Percentiles rank a stretch among this genome's conserved stretches.
Conservation (phyloP, 2,888 invertebrate species). For the Agrotis puta region DNA sequence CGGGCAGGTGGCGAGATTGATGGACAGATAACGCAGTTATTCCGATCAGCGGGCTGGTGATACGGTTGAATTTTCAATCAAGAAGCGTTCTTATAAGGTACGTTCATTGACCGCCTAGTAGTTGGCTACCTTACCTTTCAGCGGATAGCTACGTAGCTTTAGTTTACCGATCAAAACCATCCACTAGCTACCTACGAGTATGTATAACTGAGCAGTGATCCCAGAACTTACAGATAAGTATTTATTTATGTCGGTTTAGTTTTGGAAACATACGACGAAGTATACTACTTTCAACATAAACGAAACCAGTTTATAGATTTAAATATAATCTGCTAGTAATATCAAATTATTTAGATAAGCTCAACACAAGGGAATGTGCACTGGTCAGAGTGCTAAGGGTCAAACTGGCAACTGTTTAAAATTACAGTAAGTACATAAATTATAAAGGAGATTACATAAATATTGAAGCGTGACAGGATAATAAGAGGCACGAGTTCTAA, state of each 20-base stretch:
- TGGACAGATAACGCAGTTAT: constrained; percentile 80
- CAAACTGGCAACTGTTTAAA: constrained; percentile 44
- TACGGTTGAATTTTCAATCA: constrained; percentile 1
- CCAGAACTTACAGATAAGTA: too few relatives aligned
- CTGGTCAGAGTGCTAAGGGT: constrained; percentile 31
- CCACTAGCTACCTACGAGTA: too few relatives aligned
- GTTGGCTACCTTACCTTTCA: not conserved
- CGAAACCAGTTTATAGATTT: not conserved
- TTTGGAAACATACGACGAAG: not conserved
- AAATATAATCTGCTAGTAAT: constrained; percentile 1
- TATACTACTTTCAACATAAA: not conserved
- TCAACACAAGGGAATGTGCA: not conserved
- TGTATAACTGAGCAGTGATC: too few relatives aligned
- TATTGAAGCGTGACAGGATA: constrained; percentile 59
- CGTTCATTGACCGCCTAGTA: not conserved
- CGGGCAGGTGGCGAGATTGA: constrained; percentile 82
- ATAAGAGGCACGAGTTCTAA: constrained; percentile 58
- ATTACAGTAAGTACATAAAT: constrained; percentile 39
- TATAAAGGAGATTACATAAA: constrained; percentile 39
- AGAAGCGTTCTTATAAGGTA: not conserved
- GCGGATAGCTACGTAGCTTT: too few relatives aligned
- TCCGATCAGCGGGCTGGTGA: constrained; percentile 73
- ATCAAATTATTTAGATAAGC: constrained; percentile 13
- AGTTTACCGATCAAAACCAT: too few relatives aligned
- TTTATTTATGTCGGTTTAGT: too few relatives aligned